These are phyloP conservation scores for Dromaius novaehollandiae DNA, from an alignment of 2,113 vertebrate genomes.

Conservation along the genomic window DNA sequence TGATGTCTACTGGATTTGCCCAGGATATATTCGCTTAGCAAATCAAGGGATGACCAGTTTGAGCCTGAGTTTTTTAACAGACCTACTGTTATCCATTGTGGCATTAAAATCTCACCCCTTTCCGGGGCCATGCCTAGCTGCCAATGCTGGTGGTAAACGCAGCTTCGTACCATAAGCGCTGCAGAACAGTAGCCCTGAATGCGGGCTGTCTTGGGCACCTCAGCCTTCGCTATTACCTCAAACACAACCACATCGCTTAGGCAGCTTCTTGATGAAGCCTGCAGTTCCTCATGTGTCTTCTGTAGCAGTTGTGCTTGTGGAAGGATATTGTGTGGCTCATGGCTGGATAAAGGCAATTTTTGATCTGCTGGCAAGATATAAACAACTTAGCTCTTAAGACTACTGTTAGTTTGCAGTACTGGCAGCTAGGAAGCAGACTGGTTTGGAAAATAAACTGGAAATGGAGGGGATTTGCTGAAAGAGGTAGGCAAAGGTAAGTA, in stretches of 20 bases:
- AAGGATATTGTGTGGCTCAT: slow-evolving; percentile 55
- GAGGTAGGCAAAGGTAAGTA: background rate
- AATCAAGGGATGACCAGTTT: background rate
- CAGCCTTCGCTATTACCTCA: background rate
- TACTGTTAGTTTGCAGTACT: background rate
- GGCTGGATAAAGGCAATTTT: background rate
- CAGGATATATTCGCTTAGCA: rapidly evolving
- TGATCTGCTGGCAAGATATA: background rate
- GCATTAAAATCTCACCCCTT: too few species aligned
- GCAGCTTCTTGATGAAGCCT: background rate
- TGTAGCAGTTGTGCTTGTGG: background rate
- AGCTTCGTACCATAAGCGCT: rapidly evolving
- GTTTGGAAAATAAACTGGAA: background rate
- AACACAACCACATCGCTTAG: background rate
- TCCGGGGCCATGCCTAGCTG: background rate
- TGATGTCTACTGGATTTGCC: background rate
- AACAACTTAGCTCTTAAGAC: background rate
- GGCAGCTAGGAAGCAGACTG: background rate
- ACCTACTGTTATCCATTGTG: rapidly evolving
- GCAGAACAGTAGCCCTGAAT: background rate
- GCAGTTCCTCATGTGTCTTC: background rate
- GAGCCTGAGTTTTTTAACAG: background rate
- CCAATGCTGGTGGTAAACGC: background rate
- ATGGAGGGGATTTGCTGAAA: background rate
- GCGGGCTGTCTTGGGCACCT: background rate